Conservation (phyloP, 2,797 vertebrate species). For the Helostoma temminkii region DNA sequence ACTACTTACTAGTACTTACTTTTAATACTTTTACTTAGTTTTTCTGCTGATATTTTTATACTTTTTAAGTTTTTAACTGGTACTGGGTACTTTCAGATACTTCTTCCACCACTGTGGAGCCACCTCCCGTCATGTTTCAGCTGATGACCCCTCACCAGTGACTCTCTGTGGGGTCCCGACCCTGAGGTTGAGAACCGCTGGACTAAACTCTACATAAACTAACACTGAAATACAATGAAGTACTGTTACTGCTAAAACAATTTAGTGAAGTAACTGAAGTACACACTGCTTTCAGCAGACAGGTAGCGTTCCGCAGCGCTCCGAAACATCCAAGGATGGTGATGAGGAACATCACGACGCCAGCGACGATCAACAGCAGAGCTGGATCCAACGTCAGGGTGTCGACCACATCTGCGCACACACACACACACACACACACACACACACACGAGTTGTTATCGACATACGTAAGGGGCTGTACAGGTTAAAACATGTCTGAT, state of each 20-base stretch:
- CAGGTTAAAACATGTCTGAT: slow-evolving; percentile 49
- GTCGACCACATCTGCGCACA: slow-evolving; percentile 83
- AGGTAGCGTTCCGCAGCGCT: slow-evolving; percentile 79
- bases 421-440: slow-evolving; percentile 23
- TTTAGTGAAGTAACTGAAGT: too few species aligned
- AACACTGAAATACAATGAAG: too few species aligned
- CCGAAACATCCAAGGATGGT: slow-evolving; percentile 87
- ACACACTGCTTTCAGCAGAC: slow-evolving; percentile 80
- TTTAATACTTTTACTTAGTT: too few species aligned
- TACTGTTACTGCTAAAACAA: too few species aligned
- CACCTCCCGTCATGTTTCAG: neutral
- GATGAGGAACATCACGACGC: slow-evolving; percentile 83
- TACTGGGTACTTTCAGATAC: too few species aligned
- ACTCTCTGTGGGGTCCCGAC: neutral
- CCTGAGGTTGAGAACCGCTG: neutral
- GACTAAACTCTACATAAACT: too few species aligned
- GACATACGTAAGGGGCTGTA: neutral
- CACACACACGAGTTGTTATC: neutral
- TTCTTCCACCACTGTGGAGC: too few species aligned
- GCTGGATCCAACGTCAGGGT: slow-evolving; percentile 85
- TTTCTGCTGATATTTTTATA: too few species aligned
- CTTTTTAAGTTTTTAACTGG: too few species aligned
- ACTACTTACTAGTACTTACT: too few species aligned
- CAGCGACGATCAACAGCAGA: slow-evolving; percentile 81
- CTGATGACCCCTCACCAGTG: neutral